These are phyloP conservation scores for Agrochola circellaris DNA, from an alignment of 2,888 invertebrate species.

Conservation along the genomic window DNA sequence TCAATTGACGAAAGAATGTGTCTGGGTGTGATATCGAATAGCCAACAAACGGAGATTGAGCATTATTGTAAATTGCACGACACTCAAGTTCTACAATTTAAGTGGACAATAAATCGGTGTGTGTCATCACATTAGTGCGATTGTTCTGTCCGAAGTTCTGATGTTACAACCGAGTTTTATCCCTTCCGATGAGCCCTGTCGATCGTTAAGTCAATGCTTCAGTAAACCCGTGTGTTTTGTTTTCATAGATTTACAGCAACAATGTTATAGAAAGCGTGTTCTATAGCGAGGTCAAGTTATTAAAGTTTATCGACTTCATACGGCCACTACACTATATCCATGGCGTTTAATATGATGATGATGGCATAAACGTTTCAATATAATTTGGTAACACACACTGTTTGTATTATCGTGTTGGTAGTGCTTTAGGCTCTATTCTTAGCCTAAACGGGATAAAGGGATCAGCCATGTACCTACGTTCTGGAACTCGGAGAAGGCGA, in stretches of 20 bases:
- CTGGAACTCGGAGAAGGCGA: constrained; percentile 11
- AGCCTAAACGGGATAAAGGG: constrained; percentile 41
- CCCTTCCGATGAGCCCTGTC: constrained; percentile 29
- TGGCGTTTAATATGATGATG: constrained; percentile 43
- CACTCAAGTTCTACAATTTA: background rate
- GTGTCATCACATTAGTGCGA: constrained; percentile 5
- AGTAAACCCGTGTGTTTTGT: constrained; percentile 46
- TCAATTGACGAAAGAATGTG: constrained; percentile 63
- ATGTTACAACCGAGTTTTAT: constrained; percentile 37
- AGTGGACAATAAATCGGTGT: constrained; percentile 14
- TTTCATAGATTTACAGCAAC: constrained; percentile 53
- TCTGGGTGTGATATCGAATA: constrained; percentile 64
- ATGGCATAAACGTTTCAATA: constrained; percentile 51
- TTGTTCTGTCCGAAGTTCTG: constrained; percentile 4
- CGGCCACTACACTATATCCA: constrained; percentile 34
- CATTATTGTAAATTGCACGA: constrained; percentile 21
- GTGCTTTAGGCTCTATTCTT: constrained; percentile 51
- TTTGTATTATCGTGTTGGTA: constrained; percentile 34
- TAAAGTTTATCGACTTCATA: constrained; percentile 56
- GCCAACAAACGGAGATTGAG: constrained; percentile 30
- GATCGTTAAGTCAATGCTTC: constrained; percentile 34
- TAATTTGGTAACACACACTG: constrained; percentile 47
- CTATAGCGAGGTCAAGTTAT: constrained; percentile 53
- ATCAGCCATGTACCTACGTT: constrained; percentile 16
- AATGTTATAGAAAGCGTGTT: constrained; percentile 46